Base-by-base conservation (phyloP, 2,797 vertebrate genomes). In the Rhinogobio ventralis region DNA sequence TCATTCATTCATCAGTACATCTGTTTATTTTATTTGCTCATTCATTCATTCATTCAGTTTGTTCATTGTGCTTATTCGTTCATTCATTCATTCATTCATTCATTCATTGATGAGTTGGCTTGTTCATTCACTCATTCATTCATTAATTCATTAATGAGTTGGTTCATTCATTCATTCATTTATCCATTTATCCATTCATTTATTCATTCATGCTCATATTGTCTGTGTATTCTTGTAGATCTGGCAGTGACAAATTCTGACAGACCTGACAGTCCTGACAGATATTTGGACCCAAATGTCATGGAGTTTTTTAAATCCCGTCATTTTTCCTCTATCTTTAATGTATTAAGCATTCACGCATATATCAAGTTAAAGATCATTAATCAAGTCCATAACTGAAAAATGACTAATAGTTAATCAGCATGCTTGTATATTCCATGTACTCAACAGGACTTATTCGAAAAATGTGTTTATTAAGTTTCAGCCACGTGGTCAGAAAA, bases 331-430 rank as follows among this genome's bases (percentile, higher is more conserved):
- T 57, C 53, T 36, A 25, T 15, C 36, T 72, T 10, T 82, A 60
- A 73, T 82, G 39, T 82, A 62, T 82, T 62, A 55, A 46, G 68
- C 53, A 82, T 82, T 62, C 39, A 62, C 0, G 2, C 80, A 33
- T 73, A 60, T 60, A 62, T 73, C 39, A 62, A 73, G 28, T 49
- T 51, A 25, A 74, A 51, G 28, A 74, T 66, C 36, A 73, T 64
- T 51, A 49, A 64, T 64, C 45, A 73, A 49, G 36, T 8, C 4
- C 51, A 76, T 76, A 76, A 76, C 51, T 39, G 36, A 57, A 76
- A 57, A 73, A 82, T 62, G 7, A 60, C 53, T 62, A 72, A 82
- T 81, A 45, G 80, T 46, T 82, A 4, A 82, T 72, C 19, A 46
- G 28, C 25, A 79, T 28, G n/a, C 15, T 57, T 60, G 13, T 46